phyloP scores from a whole-genome alignment of 2,888 invertebrate species.

The Epistrophe eligans region DNA sequence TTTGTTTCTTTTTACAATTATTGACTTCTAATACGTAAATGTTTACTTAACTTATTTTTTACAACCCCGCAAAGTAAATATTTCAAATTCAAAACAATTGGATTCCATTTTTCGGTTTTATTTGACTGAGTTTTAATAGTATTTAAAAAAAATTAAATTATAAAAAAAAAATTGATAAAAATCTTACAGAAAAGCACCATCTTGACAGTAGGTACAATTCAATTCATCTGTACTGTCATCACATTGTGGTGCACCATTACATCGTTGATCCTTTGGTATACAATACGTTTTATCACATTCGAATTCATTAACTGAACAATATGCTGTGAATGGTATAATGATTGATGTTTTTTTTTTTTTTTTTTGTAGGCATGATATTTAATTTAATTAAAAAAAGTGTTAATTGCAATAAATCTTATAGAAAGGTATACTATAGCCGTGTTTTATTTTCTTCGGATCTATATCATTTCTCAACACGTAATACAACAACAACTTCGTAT shows the following conservation, averaged over 20 bases:
- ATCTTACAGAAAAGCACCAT: conserved; percentile 83
- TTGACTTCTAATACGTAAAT: background rate
- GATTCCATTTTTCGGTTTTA: background rate
- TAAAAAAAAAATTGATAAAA: conserved; percentile 52
- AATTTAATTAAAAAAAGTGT: conserved; percentile 28
- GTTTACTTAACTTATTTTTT: background rate
- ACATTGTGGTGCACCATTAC: conserved; percentile 85
- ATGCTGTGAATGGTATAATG: conserved; percentile 79
- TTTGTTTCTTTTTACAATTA: too few species aligned
- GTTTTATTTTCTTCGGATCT: too few species aligned
- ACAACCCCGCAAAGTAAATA: background rate
- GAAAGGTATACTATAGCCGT: conserved; percentile 9
- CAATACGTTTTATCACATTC: conserved; percentile 87
- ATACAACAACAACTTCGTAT: too few species aligned
- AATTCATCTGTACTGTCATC: conserved; percentile 85
- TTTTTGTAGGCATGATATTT: background rate
- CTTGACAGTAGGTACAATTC: conserved; percentile 83
- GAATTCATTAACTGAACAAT: conserved; percentile 84
- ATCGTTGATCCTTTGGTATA: conserved; percentile 85
- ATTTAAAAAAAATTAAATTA: conserved; percentile 3
- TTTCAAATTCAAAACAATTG: background rate
- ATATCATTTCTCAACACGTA: too few species aligned
- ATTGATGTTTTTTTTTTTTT: conserved; percentile 48
- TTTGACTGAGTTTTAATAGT: background rate
- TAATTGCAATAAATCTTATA: conserved; percentile 35